phyloP scores from a whole-genome alignment of 2,113 vertebrate species.

The Chionomys nivalis region DNA sequence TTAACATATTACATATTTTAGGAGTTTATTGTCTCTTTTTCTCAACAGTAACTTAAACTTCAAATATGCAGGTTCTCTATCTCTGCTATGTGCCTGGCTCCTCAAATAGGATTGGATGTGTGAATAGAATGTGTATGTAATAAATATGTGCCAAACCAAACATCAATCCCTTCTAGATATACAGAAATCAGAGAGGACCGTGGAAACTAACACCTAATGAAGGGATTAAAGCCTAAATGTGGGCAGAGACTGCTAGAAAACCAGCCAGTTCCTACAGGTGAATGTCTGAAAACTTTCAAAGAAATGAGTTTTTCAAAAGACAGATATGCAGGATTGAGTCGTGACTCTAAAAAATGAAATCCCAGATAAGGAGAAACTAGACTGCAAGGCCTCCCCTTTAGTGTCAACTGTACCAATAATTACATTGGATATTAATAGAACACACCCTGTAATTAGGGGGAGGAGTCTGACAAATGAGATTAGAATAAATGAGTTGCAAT shows the following conservation, averaged over 20 bases:
- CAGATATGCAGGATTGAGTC: neutral
- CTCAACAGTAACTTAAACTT: neutral
- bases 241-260: neutral
- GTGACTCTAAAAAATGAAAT: neutral
- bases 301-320: neutral
- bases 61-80: neutral
- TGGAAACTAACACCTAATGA: neutral
- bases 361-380: neutral
- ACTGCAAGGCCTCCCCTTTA: neutral
- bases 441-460: neutral
- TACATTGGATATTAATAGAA: conserved; percentile 24
- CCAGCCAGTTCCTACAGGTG: neutral
- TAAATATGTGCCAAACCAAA: conserved; percentile 10
- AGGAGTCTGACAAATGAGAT: neutral
- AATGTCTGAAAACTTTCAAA: neutral
- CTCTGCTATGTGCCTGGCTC: neutral
- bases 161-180: neutral
- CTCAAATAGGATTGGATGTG: neutral
- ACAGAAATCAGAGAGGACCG: neutral
- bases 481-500: neutral
- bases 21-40: neutral
- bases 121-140: neutral
- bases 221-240: neutral
- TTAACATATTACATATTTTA: neutral
- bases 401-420: neutral